A percentile compares a stretch with the other conserved stretches of the same genome.
Conservation (phyloP, 2,797 vertebrate genomes). For the Lepus oiostolus region DNA sequence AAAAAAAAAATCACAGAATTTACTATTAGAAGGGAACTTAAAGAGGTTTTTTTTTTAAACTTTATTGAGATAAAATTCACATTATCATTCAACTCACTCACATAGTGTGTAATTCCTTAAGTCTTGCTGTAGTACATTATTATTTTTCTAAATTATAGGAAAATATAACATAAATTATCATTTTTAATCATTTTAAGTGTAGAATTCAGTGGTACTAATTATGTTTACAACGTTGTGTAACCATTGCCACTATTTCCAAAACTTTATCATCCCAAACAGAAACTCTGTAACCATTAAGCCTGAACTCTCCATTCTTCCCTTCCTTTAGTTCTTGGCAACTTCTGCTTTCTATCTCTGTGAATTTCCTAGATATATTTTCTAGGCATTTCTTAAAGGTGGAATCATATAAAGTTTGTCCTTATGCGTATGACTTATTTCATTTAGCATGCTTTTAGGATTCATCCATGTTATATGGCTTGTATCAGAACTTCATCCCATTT, state of each 20-base stretch:
- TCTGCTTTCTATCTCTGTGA: neutral
- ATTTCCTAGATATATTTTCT: neutral
- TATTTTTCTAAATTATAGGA: slow-evolving; percentile 33
- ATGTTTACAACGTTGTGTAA: neutral
- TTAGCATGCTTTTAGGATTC: neutral
- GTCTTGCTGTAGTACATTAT: slow-evolving; percentile 20
- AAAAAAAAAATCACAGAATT: slow-evolving; percentile 35
- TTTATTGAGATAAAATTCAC: slow-evolving; percentile 48
- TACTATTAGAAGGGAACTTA: neutral
- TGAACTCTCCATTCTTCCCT: neutral
- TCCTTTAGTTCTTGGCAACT: neutral
- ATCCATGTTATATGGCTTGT: neutral
- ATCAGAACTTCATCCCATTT: slow-evolving; percentile 46
- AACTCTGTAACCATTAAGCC: neutral
- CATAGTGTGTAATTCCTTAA: slow-evolving; percentile 14
- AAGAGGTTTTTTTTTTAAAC: neutral
- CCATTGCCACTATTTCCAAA: slow-evolving; percentile 28
- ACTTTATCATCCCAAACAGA: neutral
- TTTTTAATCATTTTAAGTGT: neutral
- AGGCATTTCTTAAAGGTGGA: slow-evolving; percentile 34
- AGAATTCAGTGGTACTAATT: slow-evolving; percentile 40
- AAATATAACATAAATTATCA: neutral
- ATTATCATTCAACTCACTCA: neutral
- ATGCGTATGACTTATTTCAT: slow-evolving; percentile 2
- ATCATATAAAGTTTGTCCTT: neutral